A percentile compares a stretch with the other conserved stretches of the same genome.
Conservation (phyloP, 2,888 invertebrate genomes). For the Drosophila gaucha region DNA sequence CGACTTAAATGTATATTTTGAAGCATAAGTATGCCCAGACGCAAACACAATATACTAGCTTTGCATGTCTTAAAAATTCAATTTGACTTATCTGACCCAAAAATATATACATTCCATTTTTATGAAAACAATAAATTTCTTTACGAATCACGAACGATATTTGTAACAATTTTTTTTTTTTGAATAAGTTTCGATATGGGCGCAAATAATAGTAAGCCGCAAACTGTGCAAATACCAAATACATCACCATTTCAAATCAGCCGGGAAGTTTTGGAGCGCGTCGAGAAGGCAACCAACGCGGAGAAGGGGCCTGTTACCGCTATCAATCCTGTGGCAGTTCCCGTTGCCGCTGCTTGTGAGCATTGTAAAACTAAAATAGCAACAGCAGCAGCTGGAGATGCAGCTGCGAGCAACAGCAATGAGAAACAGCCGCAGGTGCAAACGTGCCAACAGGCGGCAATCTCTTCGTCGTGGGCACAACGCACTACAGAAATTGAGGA, state of each 20-base stretch:
- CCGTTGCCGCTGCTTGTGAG: constrained; percentile 13
- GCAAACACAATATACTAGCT: not conserved
- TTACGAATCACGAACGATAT: constrained; percentile 29
- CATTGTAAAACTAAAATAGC: constrained; percentile 20
- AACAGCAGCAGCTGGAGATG: not conserved
- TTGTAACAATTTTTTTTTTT: constrained; percentile 8
- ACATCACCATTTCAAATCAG: constrained; percentile 50
- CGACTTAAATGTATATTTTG: not conserved
- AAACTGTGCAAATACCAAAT: constrained; percentile 63
- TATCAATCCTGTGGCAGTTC: not conserved
- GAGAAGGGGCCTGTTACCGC: not conserved
- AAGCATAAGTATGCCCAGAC: constrained; percentile 17
- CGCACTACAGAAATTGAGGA: constrained; percentile 60
- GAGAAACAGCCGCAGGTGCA: not conserved
- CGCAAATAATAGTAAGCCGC: constrained; percentile 63
- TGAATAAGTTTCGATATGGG: constrained; percentile 50
- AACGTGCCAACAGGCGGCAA: constrained; percentile 1
- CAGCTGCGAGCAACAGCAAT: not conserved
- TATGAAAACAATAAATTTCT: constrained; percentile 38
- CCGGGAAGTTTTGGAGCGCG: constrained; percentile 57
- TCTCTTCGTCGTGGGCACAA: constrained; percentile 32
- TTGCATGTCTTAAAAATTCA: constrained; percentile 25
- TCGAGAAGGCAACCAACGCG: constrained; percentile 38
- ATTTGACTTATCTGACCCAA: constrained; percentile 34
- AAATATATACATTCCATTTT: constrained; percentile 29